Evolutionary conservation across 35 echinoderm and acorn worm species (phyloP), one percentile per base, ranked within the genome.

Genomic region (Lytechinus variegatus): DNA sequence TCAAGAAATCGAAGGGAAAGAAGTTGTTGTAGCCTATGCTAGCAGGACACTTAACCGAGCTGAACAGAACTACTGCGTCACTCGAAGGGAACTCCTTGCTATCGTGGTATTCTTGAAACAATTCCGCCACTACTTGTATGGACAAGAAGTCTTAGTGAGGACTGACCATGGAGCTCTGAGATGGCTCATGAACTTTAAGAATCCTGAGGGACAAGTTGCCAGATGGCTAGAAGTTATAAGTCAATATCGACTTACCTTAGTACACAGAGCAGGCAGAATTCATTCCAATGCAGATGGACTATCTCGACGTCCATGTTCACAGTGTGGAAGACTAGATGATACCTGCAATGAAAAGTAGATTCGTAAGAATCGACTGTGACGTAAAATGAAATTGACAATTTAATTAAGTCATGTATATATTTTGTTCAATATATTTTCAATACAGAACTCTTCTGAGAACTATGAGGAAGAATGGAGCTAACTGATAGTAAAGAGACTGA

Each of bases 71-170:
- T 97, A 97, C 53, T 97, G 96, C 56, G 95, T 97, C 29, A 95
- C 95, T 52, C 55, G 96, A 13, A n/a, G 55, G 56, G 96, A 97
- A 33, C 87, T 97, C 0, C 56, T 97, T 33, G 96, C 96, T 16
- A 66, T 97, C 6, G 95, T 97, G 0, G 10, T 10, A 52, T 56
- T 54, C 28, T 3, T 97, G 5, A 94, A 95, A 66, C 44, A 95
- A 86, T 95, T 94, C 66, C 52, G 55, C 12, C 95, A 93, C 28
- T 95, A 95, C 24, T 11, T 97, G 21, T 96, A 97, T 97, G 96
- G 95, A 27, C 51, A 91, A 13, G 27, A 66, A 71, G 52, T 95
- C 6, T 13, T 58, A 13, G 56, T 58, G 7, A 58, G 56, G 27
- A 97, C 96, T 24, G 96, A 94, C 55, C 95, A 95, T 93, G 89